Evolutionary conservation across 2,797 vertebrate genomes (phyloP).

Genomic region (Mionectes olivaceus): DNA sequence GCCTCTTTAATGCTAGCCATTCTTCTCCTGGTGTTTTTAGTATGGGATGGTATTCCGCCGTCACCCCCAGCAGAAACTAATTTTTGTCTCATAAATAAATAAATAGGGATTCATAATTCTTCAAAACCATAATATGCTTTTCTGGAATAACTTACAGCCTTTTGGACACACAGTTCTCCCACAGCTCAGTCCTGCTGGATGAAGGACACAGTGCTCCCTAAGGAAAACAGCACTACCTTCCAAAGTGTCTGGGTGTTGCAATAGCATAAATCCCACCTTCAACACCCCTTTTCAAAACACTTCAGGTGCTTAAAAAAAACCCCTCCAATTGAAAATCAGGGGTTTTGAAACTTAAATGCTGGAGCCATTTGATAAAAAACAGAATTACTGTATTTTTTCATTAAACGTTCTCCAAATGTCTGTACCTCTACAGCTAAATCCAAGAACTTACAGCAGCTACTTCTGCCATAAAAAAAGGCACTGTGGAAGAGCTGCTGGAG

Average conservation of each 20-base stretch:
- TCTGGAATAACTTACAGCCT: conserved; percentile 6
- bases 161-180: neutral
- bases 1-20: conserved; percentile 43
- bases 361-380: neutral
- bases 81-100: conserved; percentile 54
- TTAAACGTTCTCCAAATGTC: neutral
- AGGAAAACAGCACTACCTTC: neutral
- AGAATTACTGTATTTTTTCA: neutral
- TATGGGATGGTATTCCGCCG: conserved; percentile 18
- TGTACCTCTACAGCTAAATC: neutral
- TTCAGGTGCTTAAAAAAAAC: neutral
- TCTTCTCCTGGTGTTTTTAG: conserved; percentile 39
- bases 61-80: conserved; percentile 42
- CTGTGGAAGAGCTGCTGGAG: neutral
- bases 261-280: neutral
- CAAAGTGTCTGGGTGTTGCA: neutral
- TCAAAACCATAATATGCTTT: conserved; percentile 20
- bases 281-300: neutral
- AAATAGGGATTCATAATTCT: conserved; percentile 32
- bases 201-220: neutral
- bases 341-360: neutral
- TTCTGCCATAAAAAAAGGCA: neutral
- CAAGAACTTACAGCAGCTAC: neutral
- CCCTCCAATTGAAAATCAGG: neutral
- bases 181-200: neutral